phyloP scores from a whole-genome alignment of 2,888 invertebrate species.

The Catocala sponsa region DNA sequence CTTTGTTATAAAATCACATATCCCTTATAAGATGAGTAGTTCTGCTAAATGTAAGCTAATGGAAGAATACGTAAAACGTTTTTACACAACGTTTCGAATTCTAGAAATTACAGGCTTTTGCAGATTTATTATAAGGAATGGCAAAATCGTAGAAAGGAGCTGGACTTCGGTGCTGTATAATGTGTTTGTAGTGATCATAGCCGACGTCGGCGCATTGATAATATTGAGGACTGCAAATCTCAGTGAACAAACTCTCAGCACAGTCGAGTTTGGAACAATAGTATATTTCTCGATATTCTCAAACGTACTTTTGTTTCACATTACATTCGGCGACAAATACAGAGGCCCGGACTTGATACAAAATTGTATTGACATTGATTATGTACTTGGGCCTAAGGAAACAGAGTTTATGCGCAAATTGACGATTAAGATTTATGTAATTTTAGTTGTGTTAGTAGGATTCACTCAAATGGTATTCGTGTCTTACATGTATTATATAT shows the following conservation, averaged over 20 bases:
- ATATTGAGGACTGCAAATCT: slow-evolving; percentile 53
- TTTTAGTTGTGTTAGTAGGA: slow-evolving; percentile 35
- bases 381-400: slow-evolving; percentile 64
- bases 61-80: slow-evolving; percentile 55
- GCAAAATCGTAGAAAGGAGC: slow-evolving; percentile 54
- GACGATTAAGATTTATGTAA: slow-evolving; percentile 41
- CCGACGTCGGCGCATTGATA: slow-evolving; percentile 44
- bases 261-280: slow-evolving; percentile 60
- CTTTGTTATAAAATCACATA: not conserved
- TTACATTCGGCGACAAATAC: slow-evolving; percentile 57
- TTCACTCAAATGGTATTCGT: slow-evolving; percentile 47
- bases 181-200: slow-evolving; percentile 43
- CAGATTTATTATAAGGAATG: slow-evolving; percentile 63
- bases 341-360: slow-evolving; percentile 57
- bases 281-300: slow-evolving; percentile 54
- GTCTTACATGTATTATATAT: slow-evolving; percentile 50
- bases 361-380: slow-evolving; percentile 65
- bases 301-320: slow-evolving; percentile 57
- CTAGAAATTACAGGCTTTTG: slow-evolving; percentile 60
- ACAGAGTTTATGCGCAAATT: slow-evolving; percentile 70
- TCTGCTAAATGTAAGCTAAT: slow-evolving; percentile 46
- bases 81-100: slow-evolving; percentile 46
- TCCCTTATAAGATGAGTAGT: slow-evolving; percentile 36
- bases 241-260: slow-evolving; percentile 49
- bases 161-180: slow-evolving; percentile 52